Evolutionary conservation across 2,888 invertebrate species (phyloP).

Genomic region (Drosophila mercatorum): DNA sequence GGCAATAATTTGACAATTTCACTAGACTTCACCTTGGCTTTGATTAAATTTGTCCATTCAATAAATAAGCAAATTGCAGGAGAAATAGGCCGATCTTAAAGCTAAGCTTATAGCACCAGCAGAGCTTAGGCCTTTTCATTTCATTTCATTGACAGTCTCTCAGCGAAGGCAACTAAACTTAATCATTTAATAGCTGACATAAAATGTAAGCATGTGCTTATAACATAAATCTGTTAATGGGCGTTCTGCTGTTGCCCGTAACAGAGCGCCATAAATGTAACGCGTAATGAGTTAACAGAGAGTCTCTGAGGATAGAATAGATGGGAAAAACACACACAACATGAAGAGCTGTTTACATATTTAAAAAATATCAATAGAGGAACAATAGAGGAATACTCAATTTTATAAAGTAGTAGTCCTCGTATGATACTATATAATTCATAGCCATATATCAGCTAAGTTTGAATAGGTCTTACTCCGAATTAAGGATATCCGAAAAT

Average conservation of each 20-base stretch:
- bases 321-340: too few species aligned
- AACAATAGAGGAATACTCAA: too few species aligned
- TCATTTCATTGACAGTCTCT: neutral
- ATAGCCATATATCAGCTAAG: too few species aligned
- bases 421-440: too few species aligned
- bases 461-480: neutral
- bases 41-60: constrained; percentile 28
- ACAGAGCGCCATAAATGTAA: neutral
- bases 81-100: constrained; percentile 3
- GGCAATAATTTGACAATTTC: constrained; percentile 41
- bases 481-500: too few species aligned
- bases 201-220: neutral
- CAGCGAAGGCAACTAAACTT: neutral
- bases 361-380: too few species aligned
- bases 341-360: too few species aligned
- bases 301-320: neutral
- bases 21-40: constrained; percentile 30
- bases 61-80: constrained; percentile 24
- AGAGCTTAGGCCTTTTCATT: neutral
- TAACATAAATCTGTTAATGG: constrained; percentile 11
- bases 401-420: too few species aligned
- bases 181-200: constrained; percentile 1
- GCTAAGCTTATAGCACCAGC: neutral
- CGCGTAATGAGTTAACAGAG: neutral
- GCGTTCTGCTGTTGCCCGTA: neutral